These are phyloP conservation scores for Loriculus beryllinus DNA, from an alignment of 2,797 vertebrate species.

Conservation along the genomic window DNA sequence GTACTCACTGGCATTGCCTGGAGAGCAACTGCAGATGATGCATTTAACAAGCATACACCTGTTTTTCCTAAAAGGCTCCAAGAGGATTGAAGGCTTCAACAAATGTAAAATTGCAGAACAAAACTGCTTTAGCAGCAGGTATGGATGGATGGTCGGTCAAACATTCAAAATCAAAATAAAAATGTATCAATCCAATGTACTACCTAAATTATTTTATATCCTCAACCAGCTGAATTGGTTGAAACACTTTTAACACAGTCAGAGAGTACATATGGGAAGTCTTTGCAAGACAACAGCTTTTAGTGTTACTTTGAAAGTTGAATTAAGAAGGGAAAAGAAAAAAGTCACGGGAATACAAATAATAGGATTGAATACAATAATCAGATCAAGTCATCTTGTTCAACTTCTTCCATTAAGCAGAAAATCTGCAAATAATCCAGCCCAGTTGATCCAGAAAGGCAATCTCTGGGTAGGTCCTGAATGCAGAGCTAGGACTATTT, in stretches of 20 bases:
- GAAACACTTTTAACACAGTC: not conserved
- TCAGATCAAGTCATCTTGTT: rapidly evolving
- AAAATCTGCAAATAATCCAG: not conserved
- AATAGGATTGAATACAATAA: not conserved
- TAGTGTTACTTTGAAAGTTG: not conserved
- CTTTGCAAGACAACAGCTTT: not conserved
- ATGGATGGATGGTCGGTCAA: not conserved
- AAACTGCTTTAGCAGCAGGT: not conserved
- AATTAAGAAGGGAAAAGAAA: not conserved
- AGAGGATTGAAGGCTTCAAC: not conserved
- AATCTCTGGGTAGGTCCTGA: not conserved
- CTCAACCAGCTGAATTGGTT: not conserved
- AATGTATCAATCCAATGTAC: not conserved
- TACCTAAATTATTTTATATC: not conserved
- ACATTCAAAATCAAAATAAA: not conserved
- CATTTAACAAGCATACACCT: not conserved
- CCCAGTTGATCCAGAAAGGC: rapidly evolving
- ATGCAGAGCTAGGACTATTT: not conserved
- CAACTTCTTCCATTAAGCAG: not conserved
- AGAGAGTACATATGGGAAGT: not conserved
- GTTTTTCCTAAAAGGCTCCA: not conserved
- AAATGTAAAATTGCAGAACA: not conserved
- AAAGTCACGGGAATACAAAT: not conserved
- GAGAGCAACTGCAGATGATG: not conserved
- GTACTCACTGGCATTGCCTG: not conserved